phyloP scores from a whole-genome alignment of 1,140 invertebrate species.

The Drosophila funebris region DNA sequence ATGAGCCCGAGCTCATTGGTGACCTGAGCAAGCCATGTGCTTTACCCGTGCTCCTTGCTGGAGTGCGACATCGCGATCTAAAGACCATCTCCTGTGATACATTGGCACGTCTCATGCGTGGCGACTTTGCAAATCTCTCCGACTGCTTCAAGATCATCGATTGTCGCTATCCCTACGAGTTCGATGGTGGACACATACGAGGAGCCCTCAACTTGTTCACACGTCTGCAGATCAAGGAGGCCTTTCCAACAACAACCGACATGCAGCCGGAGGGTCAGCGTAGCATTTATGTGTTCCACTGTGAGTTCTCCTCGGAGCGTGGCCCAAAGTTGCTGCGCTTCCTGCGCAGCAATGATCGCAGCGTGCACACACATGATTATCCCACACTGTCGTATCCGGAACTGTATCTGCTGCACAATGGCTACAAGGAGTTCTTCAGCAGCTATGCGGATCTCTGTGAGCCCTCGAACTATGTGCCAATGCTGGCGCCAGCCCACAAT shows the following conservation, averaged over 20 bases:
- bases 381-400: conserved; percentile 96
- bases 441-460: conserved; percentile 88
- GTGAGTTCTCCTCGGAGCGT: conserved; percentile 98
- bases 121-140: conserved; percentile 87
- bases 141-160: conserved; percentile 88
- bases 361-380: conserved; percentile 92
- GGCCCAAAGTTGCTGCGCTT: conserved; percentile 95
- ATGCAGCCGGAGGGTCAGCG: conserved; percentile 81
- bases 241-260: conserved; percentile 84
- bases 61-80: conserved; percentile 91
- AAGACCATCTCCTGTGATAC: conserved; percentile 92
- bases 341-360: conserved; percentile 92
- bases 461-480: conserved; percentile 90
- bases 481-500: conserved; percentile 90
- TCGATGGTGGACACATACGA: conserved; percentile 95
- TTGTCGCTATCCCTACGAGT: conserved; percentile 98
- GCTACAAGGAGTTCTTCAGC: conserved; percentile 95
- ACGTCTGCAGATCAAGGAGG: conserved; percentile 87
- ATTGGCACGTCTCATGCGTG: conserved; percentile 88
- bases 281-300: conserved; percentile 96
- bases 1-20: conserved; percentile 90
- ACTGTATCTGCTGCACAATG: conserved; percentile 96
- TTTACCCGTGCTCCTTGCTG: conserved; percentile 88
- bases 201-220: conserved; percentile 93
- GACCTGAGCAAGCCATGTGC: conserved; percentile 91